A percentile compares a stretch with the other conserved stretches of the same genome.
Evolutionary conservation across 1,140 invertebrate genomes (phyloP).

Genomic region (Hycleus phaleratus): DNA sequence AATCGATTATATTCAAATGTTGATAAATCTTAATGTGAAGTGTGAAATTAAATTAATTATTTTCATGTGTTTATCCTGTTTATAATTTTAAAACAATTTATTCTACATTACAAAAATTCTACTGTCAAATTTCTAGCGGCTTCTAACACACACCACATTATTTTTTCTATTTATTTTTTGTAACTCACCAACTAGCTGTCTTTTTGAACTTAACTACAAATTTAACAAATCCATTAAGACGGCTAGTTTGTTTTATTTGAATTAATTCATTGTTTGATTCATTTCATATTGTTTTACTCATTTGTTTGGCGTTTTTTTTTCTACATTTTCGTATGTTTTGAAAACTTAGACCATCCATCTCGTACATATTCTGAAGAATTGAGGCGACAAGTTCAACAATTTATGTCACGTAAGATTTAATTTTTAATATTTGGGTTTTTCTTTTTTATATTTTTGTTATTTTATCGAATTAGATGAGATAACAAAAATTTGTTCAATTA

Average conservation of each 20-base stretch:
- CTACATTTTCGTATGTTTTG: constrained; percentile 15
- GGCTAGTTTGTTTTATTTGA: constrained; percentile 4
- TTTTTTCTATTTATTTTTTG: constrained; percentile 10
- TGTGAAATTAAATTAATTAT: not conserved
- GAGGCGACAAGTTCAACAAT: constrained; percentile 32
- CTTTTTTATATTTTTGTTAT: not conserved
- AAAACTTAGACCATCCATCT: constrained; percentile 32
- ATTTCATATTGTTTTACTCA: constrained; percentile 14
- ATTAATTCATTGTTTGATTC: constrained; percentile 14
- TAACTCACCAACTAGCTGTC: constrained; percentile 12
- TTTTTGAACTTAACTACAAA: no score
- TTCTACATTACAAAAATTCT: no score
- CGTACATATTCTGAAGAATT: constrained; percentile 37
- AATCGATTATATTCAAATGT: no score
- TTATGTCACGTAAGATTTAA: constrained; percentile 37
- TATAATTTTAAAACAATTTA: not conserved
- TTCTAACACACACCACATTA: no score
- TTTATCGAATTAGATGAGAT: no score
- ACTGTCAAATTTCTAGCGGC: no score
- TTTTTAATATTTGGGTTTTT: constrained; percentile 21
- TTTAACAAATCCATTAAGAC: no score
- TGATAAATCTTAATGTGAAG: no score
- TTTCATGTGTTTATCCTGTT: not conserved
- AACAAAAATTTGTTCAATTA: no score
- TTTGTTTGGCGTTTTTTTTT: constrained; percentile 33